phyloP scores from a whole-genome alignment of 1,140 invertebrate species.

The Zeugodacus cucurbitae region DNA sequence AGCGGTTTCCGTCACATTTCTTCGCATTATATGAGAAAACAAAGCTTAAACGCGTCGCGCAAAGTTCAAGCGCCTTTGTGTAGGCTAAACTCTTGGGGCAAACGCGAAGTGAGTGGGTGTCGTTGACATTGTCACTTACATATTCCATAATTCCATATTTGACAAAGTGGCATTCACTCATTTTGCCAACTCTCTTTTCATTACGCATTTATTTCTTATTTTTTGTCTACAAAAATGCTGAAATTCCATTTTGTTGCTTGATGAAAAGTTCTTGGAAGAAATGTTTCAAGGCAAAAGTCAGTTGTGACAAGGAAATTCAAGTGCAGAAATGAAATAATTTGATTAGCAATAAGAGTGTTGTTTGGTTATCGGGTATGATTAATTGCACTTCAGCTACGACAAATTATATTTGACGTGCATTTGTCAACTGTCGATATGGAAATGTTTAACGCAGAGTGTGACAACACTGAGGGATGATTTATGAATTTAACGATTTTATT shows the following conservation, averaged over 20 bases:
- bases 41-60: neutral
- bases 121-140: neutral
- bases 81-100: neutral
- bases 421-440: neutral
- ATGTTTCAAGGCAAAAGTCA: neutral
- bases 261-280: neutral
- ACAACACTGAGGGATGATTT: neutral
- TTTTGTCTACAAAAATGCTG: neutral
- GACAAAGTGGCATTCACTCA: neutral
- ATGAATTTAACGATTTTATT: no score
- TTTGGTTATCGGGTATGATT: neutral
- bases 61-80: neutral
- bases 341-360: neutral
- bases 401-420: neutral
- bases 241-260: neutral
- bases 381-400: neutral
- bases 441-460: neutral
- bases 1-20: neutral
- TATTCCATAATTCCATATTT: neutral
- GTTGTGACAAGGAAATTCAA: neutral
- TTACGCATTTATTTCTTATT: neutral
- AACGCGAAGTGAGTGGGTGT: neutral
- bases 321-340: neutral
- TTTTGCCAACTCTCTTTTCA: neutral
- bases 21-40: neutral